Conservation (phyloP, 2,888 invertebrate species). For the Seira musarum region DNA sequence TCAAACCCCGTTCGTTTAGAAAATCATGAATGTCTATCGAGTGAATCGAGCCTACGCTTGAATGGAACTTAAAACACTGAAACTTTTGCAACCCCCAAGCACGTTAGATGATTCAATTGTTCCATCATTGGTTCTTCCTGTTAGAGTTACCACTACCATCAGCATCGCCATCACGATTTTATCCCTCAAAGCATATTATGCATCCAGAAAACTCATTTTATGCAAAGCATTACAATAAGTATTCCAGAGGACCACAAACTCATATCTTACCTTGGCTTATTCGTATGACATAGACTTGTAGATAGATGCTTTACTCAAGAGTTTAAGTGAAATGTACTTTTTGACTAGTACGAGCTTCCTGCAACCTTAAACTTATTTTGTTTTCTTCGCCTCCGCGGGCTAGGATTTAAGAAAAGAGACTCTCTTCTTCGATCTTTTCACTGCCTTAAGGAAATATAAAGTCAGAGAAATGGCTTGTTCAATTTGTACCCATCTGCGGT, state of each 20-base stretch:
- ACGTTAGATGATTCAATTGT: conserved; percentile 44
- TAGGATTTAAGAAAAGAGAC: too few species aligned
- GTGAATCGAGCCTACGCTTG: background rate
- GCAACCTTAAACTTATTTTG: too few species aligned
- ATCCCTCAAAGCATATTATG: background rate
- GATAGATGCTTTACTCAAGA: too few species aligned
- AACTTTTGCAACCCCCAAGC: conserved; percentile 1
- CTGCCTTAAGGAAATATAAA: too few species aligned
- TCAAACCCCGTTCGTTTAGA: conserved; percentile 29
- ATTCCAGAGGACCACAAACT: background rate
- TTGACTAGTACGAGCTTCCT: too few species aligned
- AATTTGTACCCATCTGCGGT: too few species aligned
- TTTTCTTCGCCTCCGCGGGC: too few species aligned
- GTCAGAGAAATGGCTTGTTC: too few species aligned
- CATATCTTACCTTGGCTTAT: background rate
- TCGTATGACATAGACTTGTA: too few species aligned
- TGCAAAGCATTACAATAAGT: conserved; percentile 3
- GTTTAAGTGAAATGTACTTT: background rate
- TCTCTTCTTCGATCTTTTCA: too few species aligned
- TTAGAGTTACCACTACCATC: background rate
- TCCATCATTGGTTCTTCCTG: conserved; percentile 12
- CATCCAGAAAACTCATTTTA: conserved; percentile 6
- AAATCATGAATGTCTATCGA: conserved; percentile 27
- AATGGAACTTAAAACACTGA: background rate
- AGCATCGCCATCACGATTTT: background rate